phyloP scores from a whole-genome alignment of 2,797 vertebrate species.

The Masticophis lateralis region DNA sequence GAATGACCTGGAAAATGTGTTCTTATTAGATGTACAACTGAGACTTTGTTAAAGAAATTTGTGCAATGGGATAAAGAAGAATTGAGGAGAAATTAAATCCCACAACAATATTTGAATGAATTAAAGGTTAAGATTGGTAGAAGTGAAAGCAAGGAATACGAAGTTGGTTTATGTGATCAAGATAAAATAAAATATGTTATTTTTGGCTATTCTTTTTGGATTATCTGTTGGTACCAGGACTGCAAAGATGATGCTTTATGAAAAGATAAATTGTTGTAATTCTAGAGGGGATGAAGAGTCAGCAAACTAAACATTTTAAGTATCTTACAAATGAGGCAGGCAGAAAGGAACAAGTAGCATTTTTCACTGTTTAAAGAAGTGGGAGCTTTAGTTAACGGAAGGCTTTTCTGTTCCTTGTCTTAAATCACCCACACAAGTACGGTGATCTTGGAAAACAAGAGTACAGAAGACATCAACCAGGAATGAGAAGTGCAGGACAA shows the following conservation, averaged over 20 bases:
- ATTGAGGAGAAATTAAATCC: background rate
- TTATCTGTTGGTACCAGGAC: background rate
- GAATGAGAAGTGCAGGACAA: background rate
- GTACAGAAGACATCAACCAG: background rate
- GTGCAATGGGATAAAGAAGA: background rate
- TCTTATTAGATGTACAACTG: background rate
- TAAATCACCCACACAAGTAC: background rate
- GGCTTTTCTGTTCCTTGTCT: background rate
- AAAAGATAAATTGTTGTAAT: background rate
- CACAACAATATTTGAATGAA: background rate
- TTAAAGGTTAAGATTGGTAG: background rate
- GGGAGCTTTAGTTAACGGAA: background rate
- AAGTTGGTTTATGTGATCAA: background rate
- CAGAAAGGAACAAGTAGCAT: background rate
- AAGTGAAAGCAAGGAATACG: background rate
- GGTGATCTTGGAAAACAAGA: background rate
- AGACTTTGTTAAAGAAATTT: background rate
- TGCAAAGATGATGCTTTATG: background rate
- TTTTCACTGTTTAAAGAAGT: background rate
- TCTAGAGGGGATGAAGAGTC: background rate
- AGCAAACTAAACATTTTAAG: background rate
- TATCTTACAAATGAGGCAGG: background rate
- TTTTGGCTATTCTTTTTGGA: background rate
- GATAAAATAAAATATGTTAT: background rate
- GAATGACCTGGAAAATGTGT: background rate